phyloP scores from a whole-genome alignment of 1,140 invertebrate species.

The Pantala flavescens region DNA sequence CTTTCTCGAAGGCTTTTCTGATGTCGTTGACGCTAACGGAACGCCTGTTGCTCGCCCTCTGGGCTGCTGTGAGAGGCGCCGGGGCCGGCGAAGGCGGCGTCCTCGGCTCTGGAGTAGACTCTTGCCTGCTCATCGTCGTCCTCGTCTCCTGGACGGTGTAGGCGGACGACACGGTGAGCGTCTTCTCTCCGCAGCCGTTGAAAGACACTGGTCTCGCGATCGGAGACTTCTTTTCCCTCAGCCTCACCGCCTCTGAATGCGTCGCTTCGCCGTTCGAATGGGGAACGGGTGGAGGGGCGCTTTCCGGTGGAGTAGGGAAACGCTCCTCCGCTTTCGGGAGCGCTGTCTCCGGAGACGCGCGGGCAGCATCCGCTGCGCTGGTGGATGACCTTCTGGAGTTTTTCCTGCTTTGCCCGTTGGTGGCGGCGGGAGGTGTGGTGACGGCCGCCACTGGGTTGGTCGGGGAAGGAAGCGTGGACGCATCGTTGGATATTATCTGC shows the following conservation, averaged over 20 bases:
- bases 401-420: background rate
- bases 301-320: background rate
- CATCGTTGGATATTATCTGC: conserved; percentile 24
- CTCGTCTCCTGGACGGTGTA: background rate
- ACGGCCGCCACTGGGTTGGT: background rate
- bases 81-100: background rate
- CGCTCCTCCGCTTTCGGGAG: background rate
- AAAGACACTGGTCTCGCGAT: conserved; percentile 19
- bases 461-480: conserved; percentile 19
- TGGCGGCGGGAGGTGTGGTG: background rate
- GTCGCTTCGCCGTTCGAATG: background rate
- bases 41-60: conserved; percentile 24
- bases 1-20: conserved; percentile 48
- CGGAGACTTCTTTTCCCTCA: conserved; percentile 17
- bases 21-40: conserved; percentile 46
- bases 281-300: background rate
- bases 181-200: conserved; percentile 23
- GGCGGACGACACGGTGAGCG: background rate
- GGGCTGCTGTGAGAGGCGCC: background rate
- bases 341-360: background rate
- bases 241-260: background rate
- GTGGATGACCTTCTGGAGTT: background rate
- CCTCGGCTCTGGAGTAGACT: background rate
- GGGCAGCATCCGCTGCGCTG: background rate
- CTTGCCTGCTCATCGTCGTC: background rate